phyloP scores from a whole-genome alignment of 2,888 invertebrate species.

The Cryptocephalus moraei region DNA sequence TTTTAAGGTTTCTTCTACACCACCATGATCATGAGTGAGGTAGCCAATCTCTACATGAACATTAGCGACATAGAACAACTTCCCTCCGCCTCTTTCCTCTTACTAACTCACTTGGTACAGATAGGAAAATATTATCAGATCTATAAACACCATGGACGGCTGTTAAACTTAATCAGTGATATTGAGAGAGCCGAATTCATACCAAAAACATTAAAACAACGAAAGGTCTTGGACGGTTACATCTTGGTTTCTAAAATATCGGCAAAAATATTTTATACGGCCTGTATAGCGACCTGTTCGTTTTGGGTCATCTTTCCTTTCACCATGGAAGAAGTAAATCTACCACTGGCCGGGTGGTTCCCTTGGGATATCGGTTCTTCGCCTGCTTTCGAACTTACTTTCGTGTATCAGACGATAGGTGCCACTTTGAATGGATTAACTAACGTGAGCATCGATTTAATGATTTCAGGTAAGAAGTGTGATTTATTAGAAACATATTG shows the following conservation, averaged over 20 bases:
- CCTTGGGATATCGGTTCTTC: conserved; percentile 38
- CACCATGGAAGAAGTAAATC: conserved; percentile 15
- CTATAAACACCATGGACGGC: conserved; percentile 6
- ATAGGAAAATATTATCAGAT: conserved; percentile 10
- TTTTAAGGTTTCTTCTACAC: neutral
- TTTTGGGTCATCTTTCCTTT: conserved; percentile 30
- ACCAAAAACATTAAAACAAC: conserved; percentile 21
- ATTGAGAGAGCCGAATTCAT: conserved; percentile 18
- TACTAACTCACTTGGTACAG: conserved; percentile 12
- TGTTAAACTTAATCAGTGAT: conserved; percentile 11
- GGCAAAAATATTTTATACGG: conserved; percentile 20
- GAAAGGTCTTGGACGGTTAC: conserved; percentile 13
- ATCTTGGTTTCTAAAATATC: conserved; percentile 19
- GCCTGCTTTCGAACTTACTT: conserved; percentile 39
- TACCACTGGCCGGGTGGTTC: conserved; percentile 34
- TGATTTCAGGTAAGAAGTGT: conserved; percentile 11
- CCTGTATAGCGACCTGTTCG: conserved; percentile 22
- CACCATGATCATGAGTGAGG: conserved; percentile 5
- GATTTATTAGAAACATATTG: neutral
- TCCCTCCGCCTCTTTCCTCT: conserved; percentile 12
- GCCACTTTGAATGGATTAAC: conserved; percentile 39
- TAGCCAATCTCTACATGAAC: conserved; percentile 3
- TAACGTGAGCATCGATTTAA: conserved; percentile 40
- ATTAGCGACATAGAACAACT: conserved; percentile 5
- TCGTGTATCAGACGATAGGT: conserved; percentile 39